Evolutionary conservation across 2,888 invertebrate genomes (phyloP), one percentile per base, ranked within the genome.

Genomic region (Coleophora deauratella): DNA sequence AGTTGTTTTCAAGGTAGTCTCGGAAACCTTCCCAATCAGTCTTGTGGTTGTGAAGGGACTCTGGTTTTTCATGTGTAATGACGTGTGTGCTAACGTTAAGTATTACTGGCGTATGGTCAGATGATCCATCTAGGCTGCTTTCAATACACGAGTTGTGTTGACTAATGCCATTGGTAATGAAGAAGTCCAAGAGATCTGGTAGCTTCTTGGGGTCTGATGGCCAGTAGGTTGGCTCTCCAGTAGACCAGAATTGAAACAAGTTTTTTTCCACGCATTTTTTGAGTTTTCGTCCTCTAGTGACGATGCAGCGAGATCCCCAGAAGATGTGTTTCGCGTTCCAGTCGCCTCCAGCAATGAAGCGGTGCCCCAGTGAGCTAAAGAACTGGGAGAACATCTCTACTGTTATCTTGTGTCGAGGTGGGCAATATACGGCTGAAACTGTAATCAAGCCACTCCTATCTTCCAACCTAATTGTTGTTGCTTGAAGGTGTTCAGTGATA

Each of bases 151-250:
- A 10, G 27, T 41, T 41, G 6, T 40, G 41, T 15, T 33, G 14
- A 27, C 35, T 33, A 10, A 54, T 27, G 8, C 41, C 40, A 35
- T 42, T 51, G 0, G 28, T 36, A 1, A 54, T 40, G 27, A 44
- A 54, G 32, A 56, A 56, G 31, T 56, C 52, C 1, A 54, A 11
- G 1, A 51, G 14, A 27, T 55, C 54, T 2, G 50, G 54, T 1
- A 42, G 36, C 37, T 44, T 52, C 1, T 39, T 27, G 33, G 12
- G 35, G 33, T 55, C 55, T 0, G 51, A 43, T 1, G 51, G 52
- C 49, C 54, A 54, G 15, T 53, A 45, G 8, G 49, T 55, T 0
- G 56, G 55, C 38, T 50, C 47, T 1, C 41, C 8, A 0, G 52
- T 42, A 0, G 51, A 40, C 3, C 49, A 35, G 3, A 47, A 11